Conservation (phyloP, 2,797 vertebrate species). For the Channa striata region DNA sequence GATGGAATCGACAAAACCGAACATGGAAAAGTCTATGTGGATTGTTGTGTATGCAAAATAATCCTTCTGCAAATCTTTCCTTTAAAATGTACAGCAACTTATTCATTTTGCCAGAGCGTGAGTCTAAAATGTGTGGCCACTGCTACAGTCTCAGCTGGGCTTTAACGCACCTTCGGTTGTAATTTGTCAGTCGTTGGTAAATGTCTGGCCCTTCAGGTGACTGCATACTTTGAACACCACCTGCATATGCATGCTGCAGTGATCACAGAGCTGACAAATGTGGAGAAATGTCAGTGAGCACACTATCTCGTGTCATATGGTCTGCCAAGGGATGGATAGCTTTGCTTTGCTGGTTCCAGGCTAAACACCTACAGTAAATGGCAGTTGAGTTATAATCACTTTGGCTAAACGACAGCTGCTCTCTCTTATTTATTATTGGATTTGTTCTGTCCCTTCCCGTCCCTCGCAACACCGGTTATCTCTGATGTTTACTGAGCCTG, state of each 20-base stretch:
- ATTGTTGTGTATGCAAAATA: no score
- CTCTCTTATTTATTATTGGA: slow-evolving; percentile 61
- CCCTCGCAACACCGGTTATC: slow-evolving; percentile 62
- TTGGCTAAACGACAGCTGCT: slow-evolving; percentile 70
- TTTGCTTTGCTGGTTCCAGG: slow-evolving; percentile 40
- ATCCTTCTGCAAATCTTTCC: background rate
- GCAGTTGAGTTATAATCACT: slow-evolving; percentile 64
- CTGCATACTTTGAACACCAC: slow-evolving; percentile 23
- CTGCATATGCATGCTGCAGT: slow-evolving; percentile 30
- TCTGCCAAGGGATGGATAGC: slow-evolving; percentile 46
- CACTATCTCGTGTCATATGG: slow-evolving; percentile 49
- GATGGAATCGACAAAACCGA: slow-evolving; percentile 23
- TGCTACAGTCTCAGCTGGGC: slow-evolving; percentile 9
- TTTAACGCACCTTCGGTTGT: slow-evolving; percentile 15
- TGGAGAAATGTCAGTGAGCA: slow-evolving; percentile 43
- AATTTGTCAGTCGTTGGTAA: slow-evolving; percentile 41
- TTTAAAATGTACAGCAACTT: no score
- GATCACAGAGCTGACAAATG: slow-evolving; percentile 59
- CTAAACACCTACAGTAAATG: slow-evolving; percentile 65
- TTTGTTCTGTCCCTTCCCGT: slow-evolving; percentile 69
- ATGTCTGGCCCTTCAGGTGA: slow-evolving; percentile 28
- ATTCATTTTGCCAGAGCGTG: background rate
- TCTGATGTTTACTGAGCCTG: slow-evolving; percentile 46
- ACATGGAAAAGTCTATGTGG: no score
- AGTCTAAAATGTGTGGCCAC: slow-evolving; percentile 10